These are phyloP conservation scores for Caenorhabditis sp. DNA, from an alignment of 2,888 invertebrate species.

Conservation along the genomic window DNA sequence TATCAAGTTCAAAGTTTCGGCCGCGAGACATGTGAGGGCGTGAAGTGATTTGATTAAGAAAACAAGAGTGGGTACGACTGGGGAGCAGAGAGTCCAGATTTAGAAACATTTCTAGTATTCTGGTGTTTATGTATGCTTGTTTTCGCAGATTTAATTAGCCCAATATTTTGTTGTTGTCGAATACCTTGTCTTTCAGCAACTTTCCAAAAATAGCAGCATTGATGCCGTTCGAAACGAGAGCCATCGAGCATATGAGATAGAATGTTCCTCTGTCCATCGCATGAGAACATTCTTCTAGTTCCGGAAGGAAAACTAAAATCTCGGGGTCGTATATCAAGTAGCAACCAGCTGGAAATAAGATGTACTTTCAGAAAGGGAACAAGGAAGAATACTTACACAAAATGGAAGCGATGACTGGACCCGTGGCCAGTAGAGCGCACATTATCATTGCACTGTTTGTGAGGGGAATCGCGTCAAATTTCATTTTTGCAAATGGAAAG, in stretches of 20 bases:
- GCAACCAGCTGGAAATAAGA: slow-evolving; percentile 28
- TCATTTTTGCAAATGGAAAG: slow-evolving; percentile 27
- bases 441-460: neutral
- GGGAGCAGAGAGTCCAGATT: too few relatives aligned
- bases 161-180: neutral
- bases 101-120: too few relatives aligned
- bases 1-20: neutral
- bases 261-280: slow-evolving; percentile 10
- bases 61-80: neutral
- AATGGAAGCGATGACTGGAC: slow-evolving; percentile 1
- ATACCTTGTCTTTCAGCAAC: slow-evolving; percentile 32
- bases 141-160: too few relatives aligned
- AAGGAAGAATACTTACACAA: neutral
- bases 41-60: neutral
- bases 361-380: neutral
- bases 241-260: neutral
- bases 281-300: slow-evolving; percentile 8
- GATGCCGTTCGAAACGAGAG: slow-evolving; percentile 12
- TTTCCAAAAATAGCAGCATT: slow-evolving; percentile 16
- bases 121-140: too few relatives aligned
- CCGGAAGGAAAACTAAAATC: slow-evolving; percentile 1
- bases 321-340: slow-evolving; percentile 16
- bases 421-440: neutral
- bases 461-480: neutral
- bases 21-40: neutral